Base-by-base conservation (phyloP, 2,888 invertebrate genomes). In the Tanytarsus gracilentus region DNA sequence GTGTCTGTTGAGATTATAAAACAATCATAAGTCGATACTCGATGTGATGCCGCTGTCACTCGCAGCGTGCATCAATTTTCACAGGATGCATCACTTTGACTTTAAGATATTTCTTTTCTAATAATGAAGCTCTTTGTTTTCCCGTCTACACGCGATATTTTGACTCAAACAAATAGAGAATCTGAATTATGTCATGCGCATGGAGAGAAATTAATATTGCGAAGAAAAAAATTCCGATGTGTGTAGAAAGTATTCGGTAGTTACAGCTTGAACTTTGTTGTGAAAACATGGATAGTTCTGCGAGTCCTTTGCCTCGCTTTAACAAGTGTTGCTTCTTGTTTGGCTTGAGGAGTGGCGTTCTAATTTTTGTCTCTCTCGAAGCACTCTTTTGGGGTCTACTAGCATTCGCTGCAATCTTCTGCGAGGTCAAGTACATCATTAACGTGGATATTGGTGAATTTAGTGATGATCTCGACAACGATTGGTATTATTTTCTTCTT, bases 291-390 rank as follows among this genome's bases (percentile, higher is more conserved):
- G 53, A 53, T 25, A 36, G 23, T 36, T 53, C 53, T 11, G 21
- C 29, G 14, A 29, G 18, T 21, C 36, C 36, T 8, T 33, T 53
- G 21, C 53, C 53, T 53, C 53, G 53, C 36, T 53, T 53, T 23
- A 53, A 53, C 36, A 33, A 53, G 40, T 55, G 55, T 55, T 55
- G 55, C 40, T 55, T 55, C 11, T 11, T 55, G 16, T 55, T 55
- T 40, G 55, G 40, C 6, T 55, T 55, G 11, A 39, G 55, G 40
- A 25, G 39, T 39, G 55, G 55, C 16, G 55, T 55, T 3, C 40
- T 55, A 33, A 40, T 55, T 23, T 55, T 55, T 39, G 40, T 55
- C 11, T 55, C 55, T n/a, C 8, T 55, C 16, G 55, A 55, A 39
- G 39, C 40, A 7, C 26, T 55, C 2, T 55, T 55, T 16, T 55